phyloP scores from a whole-genome alignment of 1,140 invertebrate genomes.

The Arion vulgaris region DNA sequence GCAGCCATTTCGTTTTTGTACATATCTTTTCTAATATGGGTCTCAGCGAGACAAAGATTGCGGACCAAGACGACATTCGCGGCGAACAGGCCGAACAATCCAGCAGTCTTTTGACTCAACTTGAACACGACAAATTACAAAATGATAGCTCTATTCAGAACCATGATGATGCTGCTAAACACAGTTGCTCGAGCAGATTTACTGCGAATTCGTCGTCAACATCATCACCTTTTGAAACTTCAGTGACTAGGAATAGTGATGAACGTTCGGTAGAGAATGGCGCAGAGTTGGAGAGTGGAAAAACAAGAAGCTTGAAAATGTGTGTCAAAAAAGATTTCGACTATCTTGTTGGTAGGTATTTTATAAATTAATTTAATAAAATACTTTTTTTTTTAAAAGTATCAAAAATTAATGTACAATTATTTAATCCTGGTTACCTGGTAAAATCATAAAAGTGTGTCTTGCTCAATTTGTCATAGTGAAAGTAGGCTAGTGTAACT shows the following conservation, averaged over 20 bases:
- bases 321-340: neutral
- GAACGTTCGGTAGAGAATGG: neutral
- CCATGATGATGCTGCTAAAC: neutral
- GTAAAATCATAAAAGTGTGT: neutral
- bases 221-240: too few species aligned
- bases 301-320: neutral
- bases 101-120: neutral
- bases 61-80: neutral
- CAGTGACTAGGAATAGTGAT: neutral
- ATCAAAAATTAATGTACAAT: neutral
- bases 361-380: too few species aligned
- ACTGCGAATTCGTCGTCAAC: too few species aligned
- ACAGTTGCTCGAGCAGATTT: too few species aligned
- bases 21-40: slow-evolving; percentile 1
- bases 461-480: neutral
- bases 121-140: neutral
- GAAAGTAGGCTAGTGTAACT: too few species aligned
- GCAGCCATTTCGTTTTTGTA: too few species aligned
- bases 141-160: neutral
- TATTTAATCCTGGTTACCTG: neutral
- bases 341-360: neutral
- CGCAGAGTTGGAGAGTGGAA: too few species aligned
- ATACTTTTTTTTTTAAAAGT: neutral
- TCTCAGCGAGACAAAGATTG: neutral
- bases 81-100: neutral